Conservation (phyloP, 2,113 vertebrate genomes). For the Dendrocopos noguchii region DNA sequence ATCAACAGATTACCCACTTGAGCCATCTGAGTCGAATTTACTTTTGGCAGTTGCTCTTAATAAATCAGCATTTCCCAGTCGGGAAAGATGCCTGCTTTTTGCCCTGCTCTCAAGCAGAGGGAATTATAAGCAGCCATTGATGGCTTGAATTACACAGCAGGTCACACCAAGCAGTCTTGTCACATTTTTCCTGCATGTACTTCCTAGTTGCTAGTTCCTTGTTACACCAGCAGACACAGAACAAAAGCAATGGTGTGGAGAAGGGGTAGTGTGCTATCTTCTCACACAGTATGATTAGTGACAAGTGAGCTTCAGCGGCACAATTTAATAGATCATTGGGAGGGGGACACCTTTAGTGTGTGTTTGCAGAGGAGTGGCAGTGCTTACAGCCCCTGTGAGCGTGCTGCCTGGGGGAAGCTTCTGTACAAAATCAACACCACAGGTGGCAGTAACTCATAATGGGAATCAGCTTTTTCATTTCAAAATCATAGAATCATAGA, state of each 20-base stretch:
- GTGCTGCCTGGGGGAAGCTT: neutral
- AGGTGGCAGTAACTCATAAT: neutral
- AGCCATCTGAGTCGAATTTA: neutral
- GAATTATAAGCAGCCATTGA: neutral
- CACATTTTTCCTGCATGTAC: fast-evolving
- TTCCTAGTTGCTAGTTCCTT: neutral
- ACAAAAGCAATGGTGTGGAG: neutral
- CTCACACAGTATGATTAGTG: neutral
- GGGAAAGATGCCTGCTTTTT: neutral
- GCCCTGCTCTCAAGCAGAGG: neutral
- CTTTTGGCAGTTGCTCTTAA: neutral
- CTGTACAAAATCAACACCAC: neutral
- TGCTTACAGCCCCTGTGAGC: neutral
- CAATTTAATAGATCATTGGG: neutral
- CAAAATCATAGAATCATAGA: no score
- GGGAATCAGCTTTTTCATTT: neutral
- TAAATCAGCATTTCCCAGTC: neutral
- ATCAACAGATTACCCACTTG: neutral
- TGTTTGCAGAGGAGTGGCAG: neutral
- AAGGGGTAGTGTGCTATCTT: neutral
- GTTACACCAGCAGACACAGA: neutral
- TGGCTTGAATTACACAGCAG: neutral
- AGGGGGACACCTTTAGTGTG: fast-evolving
- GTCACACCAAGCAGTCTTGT: neutral
- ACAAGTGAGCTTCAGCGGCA: neutral